Base-by-base conservation (phyloP, 1,140 invertebrate species). In the Asbolus verrucosus region DNA sequence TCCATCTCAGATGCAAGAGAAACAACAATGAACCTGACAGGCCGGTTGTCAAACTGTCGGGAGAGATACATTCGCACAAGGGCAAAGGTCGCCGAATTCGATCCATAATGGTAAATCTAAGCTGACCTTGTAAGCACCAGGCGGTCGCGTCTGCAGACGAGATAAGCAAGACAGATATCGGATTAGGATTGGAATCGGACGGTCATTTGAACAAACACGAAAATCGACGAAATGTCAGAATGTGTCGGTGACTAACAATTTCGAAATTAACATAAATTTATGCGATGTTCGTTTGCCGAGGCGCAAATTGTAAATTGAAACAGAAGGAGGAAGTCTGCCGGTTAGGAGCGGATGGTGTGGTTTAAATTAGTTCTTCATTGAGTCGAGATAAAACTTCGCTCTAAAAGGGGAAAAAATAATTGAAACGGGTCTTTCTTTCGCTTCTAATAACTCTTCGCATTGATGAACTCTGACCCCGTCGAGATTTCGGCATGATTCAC, bases 61-160 rank as follows among this genome's bases (percentile, higher is more conserved):
- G 11, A 24, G 27, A 54, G 46, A 54, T 54, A 54, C 27, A 54
- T 54, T 24, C 14, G 21, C 21, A 54, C 46, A 27, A 54, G 46
- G 46, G 46, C 46, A 54, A 54, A 54, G 46, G 46, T 54, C 27
- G 41, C 46, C n/a, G 46, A 21, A 54, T 54, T 54, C 46, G 46
- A 54, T 54, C 46, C 46, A 54, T 54, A 54, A 54, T 54, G 46
- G 46, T 54, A 54, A 54, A 54, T 54, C 46, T 54, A 24, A 24
- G 24, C 14, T 54, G 46, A 54, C 46, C 46, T 54, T 54, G 46
- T 54, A 54, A 54, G 19, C 46, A 54, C 19, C 46, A 54, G 46
- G 21, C 46, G 46, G 27, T 21, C 46, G 46, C 27, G 46, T 54
- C 46, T 54, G 19, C 8, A 54, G 19, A 27, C 8, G n/a, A 54